These are phyloP conservation scores for Pocillopora grandis DNA, from an alignment of 92 coral and sea anemone genomes.

Conservation along the genomic window DNA sequence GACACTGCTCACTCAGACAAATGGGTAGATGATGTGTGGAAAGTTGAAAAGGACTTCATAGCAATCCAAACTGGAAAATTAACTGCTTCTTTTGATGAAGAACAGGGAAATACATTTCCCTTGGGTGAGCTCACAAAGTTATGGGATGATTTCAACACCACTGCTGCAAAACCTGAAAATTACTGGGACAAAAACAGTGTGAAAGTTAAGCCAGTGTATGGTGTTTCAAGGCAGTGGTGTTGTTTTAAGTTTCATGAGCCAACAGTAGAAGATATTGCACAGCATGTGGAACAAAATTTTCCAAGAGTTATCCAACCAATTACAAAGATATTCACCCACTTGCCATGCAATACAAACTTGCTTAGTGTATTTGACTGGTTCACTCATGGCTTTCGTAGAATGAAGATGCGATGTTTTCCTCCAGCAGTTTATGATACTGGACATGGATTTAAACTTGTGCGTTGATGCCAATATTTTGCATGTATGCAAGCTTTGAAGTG, in stretches of 20 bases:
- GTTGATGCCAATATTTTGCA: background rate
- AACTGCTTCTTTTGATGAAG: constrained; percentile 68
- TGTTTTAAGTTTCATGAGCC: constrained; percentile 95
- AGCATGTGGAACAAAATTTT: constrained; percentile 91
- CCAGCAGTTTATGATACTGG: constrained; percentile 96
- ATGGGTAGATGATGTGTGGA: constrained; percentile 88
- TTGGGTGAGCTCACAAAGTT: constrained; percentile 91
- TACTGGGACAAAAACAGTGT: constrained; percentile 58
- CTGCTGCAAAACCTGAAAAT: constrained; percentile 60
- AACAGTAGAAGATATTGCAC: constrained; percentile 85
- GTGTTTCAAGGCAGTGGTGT: constrained; percentile 92
- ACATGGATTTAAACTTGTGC: constrained; percentile 94
- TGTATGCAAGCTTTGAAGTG: background rate
- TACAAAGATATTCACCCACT: constrained; percentile 81
- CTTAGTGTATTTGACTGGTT: constrained; percentile 85
- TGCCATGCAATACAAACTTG: constrained; percentile 88
- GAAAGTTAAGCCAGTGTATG: constrained; percentile 83
- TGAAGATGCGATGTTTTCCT: constrained; percentile 97
- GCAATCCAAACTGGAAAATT: constrained; percentile 93
- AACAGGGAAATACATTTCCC: constrained; percentile 76
- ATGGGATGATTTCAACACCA: constrained; percentile 77
- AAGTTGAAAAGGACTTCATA: constrained; percentile 68
- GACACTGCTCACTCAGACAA: constrained; percentile 92
- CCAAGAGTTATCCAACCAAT: constrained; percentile 95
- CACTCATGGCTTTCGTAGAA: constrained; percentile 67